Base-by-base conservation (phyloP, 2,797 vertebrate genomes). In the Phylloscopus collybita region DNA sequence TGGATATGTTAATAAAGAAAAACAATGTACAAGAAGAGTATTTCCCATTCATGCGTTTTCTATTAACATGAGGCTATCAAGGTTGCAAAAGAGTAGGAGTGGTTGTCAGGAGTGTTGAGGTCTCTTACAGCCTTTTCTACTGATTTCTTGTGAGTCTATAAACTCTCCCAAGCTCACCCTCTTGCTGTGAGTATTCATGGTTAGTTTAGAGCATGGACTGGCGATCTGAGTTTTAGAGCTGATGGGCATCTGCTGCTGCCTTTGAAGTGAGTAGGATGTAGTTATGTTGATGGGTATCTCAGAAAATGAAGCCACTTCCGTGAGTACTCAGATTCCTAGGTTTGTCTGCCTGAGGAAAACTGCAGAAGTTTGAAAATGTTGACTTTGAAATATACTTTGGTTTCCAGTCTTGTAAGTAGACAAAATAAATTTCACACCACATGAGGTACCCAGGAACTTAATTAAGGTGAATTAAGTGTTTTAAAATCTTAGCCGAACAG, bases 391-490 rank as follows among this genome's bases (percentile, higher is more conserved):
- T 72, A 50, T 49, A 70, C 32, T 86, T 84, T 80, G 25, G 8
- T 91, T 86, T 95, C 71, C 49, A 76, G 51, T 34, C 62, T 86
- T 91, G 14, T 69, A 73, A 88, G 56, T 60, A 86, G 54, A 60
- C 71, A 78, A 95, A 84, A 88, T 86, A 85, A 42, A 92, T 86
- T 90, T 90, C 91, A 90, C 67, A 81, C 29, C 76, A 66, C 60
- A n/a, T 73, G 62, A 80, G 51, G 82, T 91, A 75, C 66, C 26
- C 40, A 57, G 85, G 50, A 88, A 84, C 66, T 91, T 94, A 93
- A 93, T 86, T 92, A 92, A 81, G 60, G 82, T 92, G 80, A 93
- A 91, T 79, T 93, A 94, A 93, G 64, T 92, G 60, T 57, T 96
- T 81, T 92, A 69, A 90, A 93, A 80, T 79, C 66, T 90, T 92